These are phyloP conservation scores for Tribolium freemani DNA, from an alignment of 2,888 invertebrate genomes.

Conservation along the genomic window DNA sequence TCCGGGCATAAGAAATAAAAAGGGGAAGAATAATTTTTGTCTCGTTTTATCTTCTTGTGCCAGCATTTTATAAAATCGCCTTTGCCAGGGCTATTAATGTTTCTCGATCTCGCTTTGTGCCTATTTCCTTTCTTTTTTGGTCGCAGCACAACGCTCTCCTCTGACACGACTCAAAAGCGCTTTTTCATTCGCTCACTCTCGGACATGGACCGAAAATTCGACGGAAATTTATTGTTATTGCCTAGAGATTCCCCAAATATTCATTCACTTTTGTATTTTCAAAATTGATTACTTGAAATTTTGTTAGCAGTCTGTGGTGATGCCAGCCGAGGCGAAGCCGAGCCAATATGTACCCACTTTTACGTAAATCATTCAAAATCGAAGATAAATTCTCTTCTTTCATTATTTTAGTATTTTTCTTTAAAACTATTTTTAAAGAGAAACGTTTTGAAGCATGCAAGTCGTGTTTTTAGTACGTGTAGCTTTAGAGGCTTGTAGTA, in stretches of 20 bases:
- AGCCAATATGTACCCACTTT: no score
- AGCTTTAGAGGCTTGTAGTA: no score
- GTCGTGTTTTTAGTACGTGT: no score
- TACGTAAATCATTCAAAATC: no score
- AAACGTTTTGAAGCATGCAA: no score
- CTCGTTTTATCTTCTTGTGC: slow-evolving; percentile 64
- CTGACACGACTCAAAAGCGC: slow-evolving; percentile 20
- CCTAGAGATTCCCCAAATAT: not conserved
- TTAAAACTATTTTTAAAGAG: no score
- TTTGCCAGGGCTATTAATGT: slow-evolving; percentile 60
- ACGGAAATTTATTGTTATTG: not conserved
- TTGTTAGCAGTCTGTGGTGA: no score
- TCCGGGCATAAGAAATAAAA: slow-evolving; percentile 58
- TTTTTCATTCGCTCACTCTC: slow-evolving; percentile 51
- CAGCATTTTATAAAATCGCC: slow-evolving; percentile 65
- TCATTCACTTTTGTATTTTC: no score
- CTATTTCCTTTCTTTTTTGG: slow-evolving; percentile 54
- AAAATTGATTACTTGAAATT: no score
- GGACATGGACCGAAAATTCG: not conserved
- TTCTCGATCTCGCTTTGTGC: slow-evolving; percentile 54
- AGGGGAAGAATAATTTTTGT: slow-evolving; percentile 65
- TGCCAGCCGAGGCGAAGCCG: no score
- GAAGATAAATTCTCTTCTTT: no score
- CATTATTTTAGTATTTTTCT: no score
- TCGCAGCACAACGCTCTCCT: slow-evolving; percentile 8